Conservation (phyloP, 2,888 invertebrate genomes). For the Tenthredo mesomela region DNA sequence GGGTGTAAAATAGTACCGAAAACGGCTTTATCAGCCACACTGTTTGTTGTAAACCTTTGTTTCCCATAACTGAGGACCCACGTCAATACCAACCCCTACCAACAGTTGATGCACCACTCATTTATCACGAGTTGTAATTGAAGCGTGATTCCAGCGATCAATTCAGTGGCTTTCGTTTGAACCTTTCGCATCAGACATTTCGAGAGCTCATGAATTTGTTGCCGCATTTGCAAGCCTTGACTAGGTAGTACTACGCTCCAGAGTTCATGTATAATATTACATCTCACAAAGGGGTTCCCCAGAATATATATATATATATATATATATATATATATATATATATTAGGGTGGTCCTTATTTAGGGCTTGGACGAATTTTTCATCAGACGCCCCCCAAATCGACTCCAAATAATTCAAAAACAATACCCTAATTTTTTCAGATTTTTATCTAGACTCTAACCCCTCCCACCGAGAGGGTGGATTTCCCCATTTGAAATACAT, state of each 20-base stretch:
- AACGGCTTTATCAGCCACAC: neutral
- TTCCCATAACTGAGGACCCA: neutral
- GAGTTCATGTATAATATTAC: neutral
- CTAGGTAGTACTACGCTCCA: neutral
- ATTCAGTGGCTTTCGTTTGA: neutral
- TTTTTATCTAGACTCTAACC: too few relatives aligned
- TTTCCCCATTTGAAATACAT: too few relatives aligned
- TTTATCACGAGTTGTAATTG: neutral
- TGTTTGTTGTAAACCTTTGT: neutral
- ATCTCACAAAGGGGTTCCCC: neutral
- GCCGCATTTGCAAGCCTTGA: neutral
- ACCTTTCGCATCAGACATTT: neutral
- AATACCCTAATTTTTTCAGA: too few relatives aligned
- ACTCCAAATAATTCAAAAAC: too few relatives aligned
- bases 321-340: too few relatives aligned
- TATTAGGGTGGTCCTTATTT: too few relatives aligned
- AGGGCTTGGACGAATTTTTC: too few relatives aligned
- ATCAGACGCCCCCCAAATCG: too few relatives aligned
- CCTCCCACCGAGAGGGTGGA: too few relatives aligned
- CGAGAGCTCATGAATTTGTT: neutral
- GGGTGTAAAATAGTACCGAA: neutral
- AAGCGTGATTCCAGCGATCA: constrained; percentile 3
- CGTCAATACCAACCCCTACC: neutral
- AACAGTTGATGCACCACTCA: neutral
- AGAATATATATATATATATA: neutral